Base-by-base conservation (phyloP, 1,140 invertebrate genomes). In the Drosophila littoralis region DNA sequence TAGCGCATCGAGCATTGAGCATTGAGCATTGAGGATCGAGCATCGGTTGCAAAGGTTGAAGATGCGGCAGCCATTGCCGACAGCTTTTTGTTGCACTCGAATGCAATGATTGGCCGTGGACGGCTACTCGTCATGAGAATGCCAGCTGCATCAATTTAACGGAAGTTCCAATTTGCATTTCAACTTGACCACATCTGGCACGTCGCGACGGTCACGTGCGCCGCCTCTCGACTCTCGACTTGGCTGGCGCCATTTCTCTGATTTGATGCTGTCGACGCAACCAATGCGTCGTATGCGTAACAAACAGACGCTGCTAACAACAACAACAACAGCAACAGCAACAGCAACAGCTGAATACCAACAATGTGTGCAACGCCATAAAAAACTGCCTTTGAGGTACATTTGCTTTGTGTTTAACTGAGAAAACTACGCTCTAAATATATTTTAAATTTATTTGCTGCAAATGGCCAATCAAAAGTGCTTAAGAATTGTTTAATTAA, bases 101-200 rank as follows among this genome's bases (percentile, higher is more conserved):
- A 10, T 38, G 52, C 13, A 10, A 7, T 43, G 58, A 69, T 63
- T 70, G 67, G 59, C 40, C 59, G 15, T 51, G 32, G 51, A 43
- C 50, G 6, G 61, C 74, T 76, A 58, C 61, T 67, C 74, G 70
- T 76, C 61, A 66, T 72, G 46, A 52, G 63, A 17, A 36, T 54
- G 51, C 51, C 70, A 67, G 65, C 66, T 50, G 66, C 57, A 43
- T 28, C 58, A 68, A 86, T 86, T 86, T 86, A 86, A 86, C 82
- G 82, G 79, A 86, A 88, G 82, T 86, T 88, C 75, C 82, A 88
- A 82, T 86, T 86, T 86, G 83, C 82, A 86, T 86, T 86, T 86
- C 83, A 88, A 82, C 82, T 86, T 85, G 82, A 86, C 79, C 83
- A 76, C 77, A 59, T 13, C 46, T 52, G 58, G 46, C 45, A 48